Conservation (phyloP, 2,113 vertebrate genomes). For the Phycodurus eques region DNA sequence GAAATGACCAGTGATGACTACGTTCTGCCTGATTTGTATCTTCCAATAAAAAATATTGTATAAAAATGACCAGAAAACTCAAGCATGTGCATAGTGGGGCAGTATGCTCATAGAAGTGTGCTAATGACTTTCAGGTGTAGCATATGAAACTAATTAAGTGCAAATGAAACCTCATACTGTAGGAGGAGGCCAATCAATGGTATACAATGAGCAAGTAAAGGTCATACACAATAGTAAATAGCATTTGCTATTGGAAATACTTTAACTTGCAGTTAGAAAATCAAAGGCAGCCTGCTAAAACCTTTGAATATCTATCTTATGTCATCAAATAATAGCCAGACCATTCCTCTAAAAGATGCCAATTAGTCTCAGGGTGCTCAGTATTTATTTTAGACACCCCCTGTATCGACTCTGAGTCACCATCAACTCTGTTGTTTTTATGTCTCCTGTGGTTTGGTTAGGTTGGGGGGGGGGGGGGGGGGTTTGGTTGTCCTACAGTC, state of each 20-base stretch:
- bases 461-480: too few species aligned
- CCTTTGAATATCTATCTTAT: neutral
- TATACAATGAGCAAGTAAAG: constrained; percentile 32
- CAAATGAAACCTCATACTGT: constrained; percentile 21
- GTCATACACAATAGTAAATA: constrained; percentile 20
- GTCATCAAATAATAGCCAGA: neutral
- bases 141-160: constrained; percentile 16
- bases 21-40: neutral
- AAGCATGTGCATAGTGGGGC: neutral
- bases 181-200: constrained; percentile 27
- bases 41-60: neutral
- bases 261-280: constrained; percentile 15
- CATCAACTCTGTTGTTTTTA: too few species aligned
- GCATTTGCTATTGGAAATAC: constrained; percentile 14
- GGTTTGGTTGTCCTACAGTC: too few species aligned
- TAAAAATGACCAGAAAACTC: neutral
- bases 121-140: constrained; percentile 2
- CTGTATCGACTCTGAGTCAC: too few species aligned
- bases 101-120: neutral
- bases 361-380: too few species aligned
- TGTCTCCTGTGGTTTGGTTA: too few species aligned
- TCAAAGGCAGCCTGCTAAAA: constrained; percentile 10
- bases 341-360: too few species aligned
- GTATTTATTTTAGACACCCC: too few species aligned
- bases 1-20: neutral